Percentiles rank a stretch among this genome's conserved stretches.
phyloP scores from a whole-genome alignment of 2,888 invertebrate species.

The Ectemnius cavifrons region DNA sequence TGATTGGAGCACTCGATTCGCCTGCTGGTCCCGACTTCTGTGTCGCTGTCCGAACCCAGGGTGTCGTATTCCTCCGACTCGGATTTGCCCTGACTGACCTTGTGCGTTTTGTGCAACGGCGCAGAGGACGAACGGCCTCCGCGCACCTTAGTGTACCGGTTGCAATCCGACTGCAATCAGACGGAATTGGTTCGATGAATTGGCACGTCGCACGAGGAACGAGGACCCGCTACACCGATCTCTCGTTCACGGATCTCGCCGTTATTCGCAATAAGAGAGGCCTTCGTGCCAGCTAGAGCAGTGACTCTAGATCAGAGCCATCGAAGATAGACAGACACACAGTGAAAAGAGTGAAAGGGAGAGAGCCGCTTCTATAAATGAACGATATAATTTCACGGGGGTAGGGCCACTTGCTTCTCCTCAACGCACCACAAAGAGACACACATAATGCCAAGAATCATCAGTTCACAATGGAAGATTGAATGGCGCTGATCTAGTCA shows the following conservation, averaged over 20 bases:
- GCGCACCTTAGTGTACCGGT: slow-evolving; percentile 78
- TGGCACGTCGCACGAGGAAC: slow-evolving; percentile 57
- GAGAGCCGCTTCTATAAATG: too few relatives aligned
- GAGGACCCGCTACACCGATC: slow-evolving; percentile 51
- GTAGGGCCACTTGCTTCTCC: not conserved
- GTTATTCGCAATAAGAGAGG: not conserved
- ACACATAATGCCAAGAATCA: too few relatives aligned
- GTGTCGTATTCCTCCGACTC: slow-evolving; percentile 97
- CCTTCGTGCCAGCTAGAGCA: slow-evolving; percentile 4
- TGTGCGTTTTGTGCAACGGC: slow-evolving; percentile 78
- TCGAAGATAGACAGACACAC: slow-evolving; percentile 1
- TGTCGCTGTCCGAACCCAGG: slow-evolving; percentile 89
- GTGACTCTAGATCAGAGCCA: slow-evolving; percentile 39
- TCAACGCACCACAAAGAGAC: not conserved
- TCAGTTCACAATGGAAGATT: slow-evolving; percentile 12
- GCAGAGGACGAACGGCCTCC: slow-evolving; percentile 78
- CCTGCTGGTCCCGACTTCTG: slow-evolving; percentile 82
- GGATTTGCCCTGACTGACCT: slow-evolving; percentile 96
- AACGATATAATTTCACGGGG: too few relatives aligned
- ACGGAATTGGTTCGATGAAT: slow-evolving; percentile 72
- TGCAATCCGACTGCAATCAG: slow-evolving; percentile 79
- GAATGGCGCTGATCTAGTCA: slow-evolving; percentile 38
- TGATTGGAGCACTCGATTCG: slow-evolving; percentile 79
- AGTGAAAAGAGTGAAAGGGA: too few relatives aligned
- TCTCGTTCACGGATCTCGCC: slow-evolving; percentile 4